Evolutionary conservation across 2,888 invertebrate genomes (phyloP).

Genomic region (Pyrrhia umbra): DNA sequence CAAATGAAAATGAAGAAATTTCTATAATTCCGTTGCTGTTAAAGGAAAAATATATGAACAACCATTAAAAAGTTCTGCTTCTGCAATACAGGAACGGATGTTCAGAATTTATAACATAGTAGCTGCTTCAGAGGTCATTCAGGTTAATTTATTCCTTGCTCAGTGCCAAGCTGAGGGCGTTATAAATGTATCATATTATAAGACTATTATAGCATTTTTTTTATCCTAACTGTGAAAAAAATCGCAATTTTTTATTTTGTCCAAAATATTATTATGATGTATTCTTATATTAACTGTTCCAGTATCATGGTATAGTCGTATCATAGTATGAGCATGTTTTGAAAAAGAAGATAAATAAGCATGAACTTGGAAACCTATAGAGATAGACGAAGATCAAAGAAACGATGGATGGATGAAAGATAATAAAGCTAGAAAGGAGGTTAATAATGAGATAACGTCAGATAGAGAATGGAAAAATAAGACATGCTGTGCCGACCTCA

Average conservation of each 20-base stretch:
- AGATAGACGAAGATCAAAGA: too few relatives aligned
- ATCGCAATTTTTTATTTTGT: background rate
- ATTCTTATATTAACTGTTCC: too few relatives aligned
- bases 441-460: too few relatives aligned
- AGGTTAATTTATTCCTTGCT: conserved; percentile 44
- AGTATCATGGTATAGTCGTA: too few relatives aligned
- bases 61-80: conserved; percentile 66
- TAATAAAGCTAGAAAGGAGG: too few relatives aligned
- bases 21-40: conserved; percentile 23
- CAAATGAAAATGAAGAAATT: conserved; percentile 8
- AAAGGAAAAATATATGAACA: conserved; percentile 61
- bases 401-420: too few relatives aligned
- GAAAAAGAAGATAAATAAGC: too few relatives aligned
- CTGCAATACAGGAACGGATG: conserved; percentile 58
- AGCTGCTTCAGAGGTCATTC: conserved; percentile 35
- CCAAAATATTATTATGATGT: background rate
- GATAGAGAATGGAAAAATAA: too few relatives aligned
- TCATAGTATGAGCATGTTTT: too few relatives aligned
- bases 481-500: too few relatives aligned
- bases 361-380: too few relatives aligned
- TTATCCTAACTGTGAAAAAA: background rate
- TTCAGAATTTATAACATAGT: conserved; percentile 57
- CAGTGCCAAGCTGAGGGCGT: background rate
- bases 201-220: background rate
- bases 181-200: conserved; percentile 3